Evolutionary conservation across 2,888 invertebrate genomes (phyloP), one percentile per base, ranked within the genome.

Genomic region (Aphrophora alni): DNA sequence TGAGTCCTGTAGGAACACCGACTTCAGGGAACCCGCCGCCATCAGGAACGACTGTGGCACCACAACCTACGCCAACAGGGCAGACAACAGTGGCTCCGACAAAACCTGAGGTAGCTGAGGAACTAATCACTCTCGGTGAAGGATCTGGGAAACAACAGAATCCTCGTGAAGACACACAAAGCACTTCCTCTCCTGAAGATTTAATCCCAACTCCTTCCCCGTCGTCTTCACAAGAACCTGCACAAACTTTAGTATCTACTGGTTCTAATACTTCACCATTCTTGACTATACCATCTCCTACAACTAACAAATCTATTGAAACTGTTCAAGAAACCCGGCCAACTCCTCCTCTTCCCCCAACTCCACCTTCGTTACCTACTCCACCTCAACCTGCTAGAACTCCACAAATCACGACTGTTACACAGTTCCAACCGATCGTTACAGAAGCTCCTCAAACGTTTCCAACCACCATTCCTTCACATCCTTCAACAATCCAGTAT

Each of bases 401-500:
- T 74, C 86, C 87, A 87, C 87, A 88, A 87, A 80, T 87, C 84
- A 87, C 87, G 83, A 85, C 86, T 81, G 70, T 70, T 17, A 86
- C 88, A 79, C 87, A 88, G 82, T 44, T 70, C 73, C 72, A 38
- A 17, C 80, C 80, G 59, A 78, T 87, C 87, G 84, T 87, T 88
- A 85, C 87, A 88, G 85, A 86, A 87, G 83, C 87, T 88, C 83
- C 87, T 86, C 84, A 87, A 85, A 87, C 88, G 85, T 86, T 87
- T 85, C 86, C 86, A 84, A 84, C 86, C 84, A 84, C 85, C 84
- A 82, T 83, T 70, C 85, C 85, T 59, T 84, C 86, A 27, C 85
- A 84, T 84, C 87, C 87, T 77, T 87, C 87, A n/a, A 86, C 86
- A 10, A 85, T 85, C 75, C 86, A 86, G 79, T 86, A 86, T 78